A percentile compares a stretch with the other conserved stretches of the same genome.
Conservation (phyloP, 2,888 invertebrate species). For the Pollenia angustigena region DNA sequence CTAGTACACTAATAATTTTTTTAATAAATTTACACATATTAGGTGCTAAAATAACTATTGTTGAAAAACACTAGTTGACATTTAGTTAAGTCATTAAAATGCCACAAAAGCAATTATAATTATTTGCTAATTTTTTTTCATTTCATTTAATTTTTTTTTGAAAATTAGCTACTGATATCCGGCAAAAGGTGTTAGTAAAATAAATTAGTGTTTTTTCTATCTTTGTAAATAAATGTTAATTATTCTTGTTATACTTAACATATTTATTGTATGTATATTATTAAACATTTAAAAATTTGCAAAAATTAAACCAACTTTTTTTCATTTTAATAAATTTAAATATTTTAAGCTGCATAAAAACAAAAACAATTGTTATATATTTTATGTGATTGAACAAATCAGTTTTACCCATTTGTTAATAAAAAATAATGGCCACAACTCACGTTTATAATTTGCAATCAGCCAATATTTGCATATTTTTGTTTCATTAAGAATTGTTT, state of each 20-base stretch:
- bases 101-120: neutral
- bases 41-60: too few relatives aligned
- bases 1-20: too few relatives aligned
- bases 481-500: neutral
- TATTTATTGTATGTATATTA: neutral
- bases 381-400: conserved; percentile 31
- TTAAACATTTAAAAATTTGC: neutral
- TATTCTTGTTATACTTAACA: neutral
- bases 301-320: neutral
- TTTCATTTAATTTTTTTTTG: neutral
- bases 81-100: neutral
- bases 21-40: too few relatives aligned
- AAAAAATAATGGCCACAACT: conserved; percentile 25
- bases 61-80: too few relatives aligned
- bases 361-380: neutral
- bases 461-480: conserved; percentile 27
- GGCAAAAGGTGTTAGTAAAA: conserved; percentile 42
- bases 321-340: neutral
- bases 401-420: neutral
- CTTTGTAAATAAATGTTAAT: neutral
- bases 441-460: conserved; percentile 51
- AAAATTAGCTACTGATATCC: conserved; percentile 38
- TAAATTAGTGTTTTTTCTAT: conserved; percentile 31
- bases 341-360: neutral
- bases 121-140: neutral